Evolutionary conservation across 2,113 vertebrate genomes (phyloP).

Genomic region (Picathartes gymnocephalus): DNA sequence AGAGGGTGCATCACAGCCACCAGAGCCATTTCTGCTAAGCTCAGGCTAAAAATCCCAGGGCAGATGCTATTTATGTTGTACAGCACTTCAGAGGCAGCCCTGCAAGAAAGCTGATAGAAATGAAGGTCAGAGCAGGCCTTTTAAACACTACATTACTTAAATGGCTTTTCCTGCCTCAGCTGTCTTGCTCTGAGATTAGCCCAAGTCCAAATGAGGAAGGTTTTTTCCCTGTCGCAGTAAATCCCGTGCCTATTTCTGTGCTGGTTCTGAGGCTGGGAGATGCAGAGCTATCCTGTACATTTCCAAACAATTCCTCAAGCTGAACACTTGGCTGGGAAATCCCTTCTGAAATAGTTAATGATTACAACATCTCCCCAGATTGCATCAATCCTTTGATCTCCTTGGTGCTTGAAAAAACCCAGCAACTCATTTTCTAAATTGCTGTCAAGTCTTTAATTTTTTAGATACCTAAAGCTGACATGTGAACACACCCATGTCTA

Average conservation of each 20-base stretch:
- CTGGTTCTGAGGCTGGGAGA: neutral
- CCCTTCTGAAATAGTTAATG: slow-evolving; percentile 3
- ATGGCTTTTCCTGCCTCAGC: slow-evolving; percentile 63
- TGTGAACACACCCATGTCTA: slow-evolving; percentile 23
- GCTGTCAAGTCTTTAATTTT: slow-evolving; percentile 30
- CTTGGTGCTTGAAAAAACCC: neutral
- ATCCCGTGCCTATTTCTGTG: neutral
- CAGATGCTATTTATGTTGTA: slow-evolving; percentile 47
- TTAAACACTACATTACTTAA: slow-evolving; percentile 52
- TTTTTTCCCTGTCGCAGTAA: neutral
- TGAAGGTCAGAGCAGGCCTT: slow-evolving; percentile 55
- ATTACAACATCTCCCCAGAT: neutral
- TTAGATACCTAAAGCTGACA: neutral
- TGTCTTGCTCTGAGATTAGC: slow-evolving; percentile 59
- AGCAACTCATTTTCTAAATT: slow-evolving; percentile 36
- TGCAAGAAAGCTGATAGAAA: slow-evolving; percentile 49
- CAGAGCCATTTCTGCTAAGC: slow-evolving; percentile 45
- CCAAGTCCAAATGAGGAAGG: neutral
- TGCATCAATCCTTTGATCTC: slow-evolving; percentile 7
- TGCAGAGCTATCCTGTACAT: neutral
- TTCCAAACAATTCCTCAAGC: neutral
- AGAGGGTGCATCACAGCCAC: slow-evolving; percentile 1
- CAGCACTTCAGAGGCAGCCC: slow-evolving; percentile 27
- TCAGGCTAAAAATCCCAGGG: slow-evolving; percentile 49
- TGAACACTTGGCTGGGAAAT: neutral